A percentile compares a stretch with the other conserved stretches of the same genome.
phyloP scores from a whole-genome alignment of 2,797 vertebrate species.

The Sardinella longiceps region DNA sequence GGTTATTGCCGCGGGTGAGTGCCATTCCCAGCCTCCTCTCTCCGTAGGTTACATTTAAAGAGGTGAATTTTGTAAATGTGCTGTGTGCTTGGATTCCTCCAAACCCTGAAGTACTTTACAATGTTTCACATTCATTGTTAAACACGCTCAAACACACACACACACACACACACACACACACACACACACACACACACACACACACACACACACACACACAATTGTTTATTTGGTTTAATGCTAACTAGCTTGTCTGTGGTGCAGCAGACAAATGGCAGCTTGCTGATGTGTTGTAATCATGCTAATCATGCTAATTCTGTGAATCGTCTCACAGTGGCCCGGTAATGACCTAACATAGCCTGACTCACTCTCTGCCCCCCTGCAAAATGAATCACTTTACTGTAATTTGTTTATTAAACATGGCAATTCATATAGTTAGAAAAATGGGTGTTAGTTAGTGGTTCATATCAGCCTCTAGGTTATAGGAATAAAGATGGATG shows the following conservation, averaged over 20 bases:
- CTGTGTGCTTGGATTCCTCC: no score
- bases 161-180: no score
- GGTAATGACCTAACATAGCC: neutral
- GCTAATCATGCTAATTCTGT: neutral
- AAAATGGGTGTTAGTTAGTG: neutral
- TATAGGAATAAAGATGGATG: neutral
- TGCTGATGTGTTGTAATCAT: neutral
- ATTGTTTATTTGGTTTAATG: neutral
- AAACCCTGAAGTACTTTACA: no score
- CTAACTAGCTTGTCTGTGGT: neutral
- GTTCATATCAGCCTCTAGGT: neutral
- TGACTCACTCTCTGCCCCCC: neutral
- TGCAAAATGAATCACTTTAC: neutral
- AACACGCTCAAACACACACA: no score
- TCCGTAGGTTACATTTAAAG: no score
- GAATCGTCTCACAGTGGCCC: neutral
- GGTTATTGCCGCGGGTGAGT: slow-evolving; percentile 93
- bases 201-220: no score
- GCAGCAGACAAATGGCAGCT: neutral
- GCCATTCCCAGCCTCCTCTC: no score
- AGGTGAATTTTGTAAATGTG: no score
- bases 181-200: no score
- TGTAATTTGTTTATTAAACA: neutral
- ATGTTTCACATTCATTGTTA: no score
- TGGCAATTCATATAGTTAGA: neutral